Percentiles rank a stretch among this genome's conserved stretches.
Evolutionary conservation across 2,797 vertebrate species (phyloP).

Genomic region (Sebastes itinus): DNA sequence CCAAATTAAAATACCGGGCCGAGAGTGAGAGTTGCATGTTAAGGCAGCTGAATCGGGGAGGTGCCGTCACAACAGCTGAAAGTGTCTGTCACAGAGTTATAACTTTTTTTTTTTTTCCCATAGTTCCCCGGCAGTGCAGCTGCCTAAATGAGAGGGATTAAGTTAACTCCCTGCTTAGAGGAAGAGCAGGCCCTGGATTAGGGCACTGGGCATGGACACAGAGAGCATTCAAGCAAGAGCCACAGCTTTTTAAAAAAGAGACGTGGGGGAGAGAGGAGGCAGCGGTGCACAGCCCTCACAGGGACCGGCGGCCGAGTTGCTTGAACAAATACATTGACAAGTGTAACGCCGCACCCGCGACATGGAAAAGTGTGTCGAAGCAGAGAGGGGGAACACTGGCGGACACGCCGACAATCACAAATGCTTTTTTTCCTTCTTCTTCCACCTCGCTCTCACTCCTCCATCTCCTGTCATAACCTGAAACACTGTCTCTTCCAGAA

Average conservation of each 20-base stretch:
- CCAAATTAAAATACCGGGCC: conserved; percentile 65
- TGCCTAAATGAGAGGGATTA: conserved; percentile 84
- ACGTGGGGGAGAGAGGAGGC: conserved; percentile 60
- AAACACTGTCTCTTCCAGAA: not conserved
- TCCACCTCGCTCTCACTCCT: not conserved
- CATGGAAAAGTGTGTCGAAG: conserved; percentile 65
- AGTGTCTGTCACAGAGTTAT: conserved; percentile 63
- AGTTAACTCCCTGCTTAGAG: conserved; percentile 79
- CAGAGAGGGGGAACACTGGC: conserved; percentile 52
- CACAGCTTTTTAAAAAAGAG: conserved; percentile 76
- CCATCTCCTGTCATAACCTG: conserved; percentile 17
- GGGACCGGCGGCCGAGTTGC: conserved; percentile 66
- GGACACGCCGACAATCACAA: conserved; percentile 47
- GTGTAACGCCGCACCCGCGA: conserved; percentile 58
- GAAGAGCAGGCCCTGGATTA: conserved; percentile 79
- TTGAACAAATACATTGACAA: conserved; percentile 75
- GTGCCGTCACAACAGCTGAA: conserved; percentile 69
- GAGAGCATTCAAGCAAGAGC: conserved; percentile 78
- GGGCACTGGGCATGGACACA: conserved; percentile 77
- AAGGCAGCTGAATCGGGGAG: conserved; percentile 63
- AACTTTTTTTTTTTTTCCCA: conserved; percentile 51
- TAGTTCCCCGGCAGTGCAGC: conserved; percentile 75
- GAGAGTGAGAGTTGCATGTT: conserved; percentile 54
- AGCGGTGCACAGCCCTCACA: conserved; percentile 59
- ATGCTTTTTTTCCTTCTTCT: not conserved